Conservation (phyloP, 2,888 invertebrate species). For the Kryphioiulus occultus region DNA sequence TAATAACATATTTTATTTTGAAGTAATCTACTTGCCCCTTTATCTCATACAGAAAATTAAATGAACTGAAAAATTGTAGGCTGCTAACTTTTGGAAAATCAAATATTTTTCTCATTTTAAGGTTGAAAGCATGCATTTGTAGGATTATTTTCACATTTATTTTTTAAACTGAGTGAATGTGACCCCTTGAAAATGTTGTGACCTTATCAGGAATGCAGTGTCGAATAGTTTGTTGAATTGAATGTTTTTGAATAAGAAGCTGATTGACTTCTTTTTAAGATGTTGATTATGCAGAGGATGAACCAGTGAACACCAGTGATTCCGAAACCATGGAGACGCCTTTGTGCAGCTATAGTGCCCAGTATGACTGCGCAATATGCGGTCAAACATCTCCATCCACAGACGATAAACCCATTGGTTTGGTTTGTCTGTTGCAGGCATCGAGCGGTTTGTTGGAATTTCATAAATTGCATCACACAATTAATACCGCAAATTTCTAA, state of each 20-base stretch:
- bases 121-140: no score
- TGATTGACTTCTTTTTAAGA: slow-evolving; percentile 53
- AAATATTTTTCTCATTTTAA: no score
- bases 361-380: slow-evolving; percentile 96
- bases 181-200: no score
- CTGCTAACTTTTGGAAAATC: no score
- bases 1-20: slow-evolving; percentile 1
- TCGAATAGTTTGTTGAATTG: no score
- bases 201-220: no score
- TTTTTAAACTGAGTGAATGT: no score
- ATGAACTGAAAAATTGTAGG: no score
- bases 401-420: slow-evolving; percentile 82
- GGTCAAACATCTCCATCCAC: slow-evolving; percentile 87
- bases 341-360: slow-evolving; percentile 64
- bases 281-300: slow-evolving; percentile 65
- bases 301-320: slow-evolving; percentile 58
- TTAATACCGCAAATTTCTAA: neutral
- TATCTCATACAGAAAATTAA: no score
- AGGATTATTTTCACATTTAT: no score
- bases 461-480: neutral
- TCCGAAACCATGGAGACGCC: slow-evolving; percentile 52
- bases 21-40: no score
- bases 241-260: no score
- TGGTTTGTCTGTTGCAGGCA: slow-evolving; percentile 80
- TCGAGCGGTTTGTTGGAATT: slow-evolving; percentile 49